Evolutionary conservation across 2,797 vertebrate species (phyloP), one percentile per base, ranked within the genome.

Genomic region (Danio aesculapii): DNA sequence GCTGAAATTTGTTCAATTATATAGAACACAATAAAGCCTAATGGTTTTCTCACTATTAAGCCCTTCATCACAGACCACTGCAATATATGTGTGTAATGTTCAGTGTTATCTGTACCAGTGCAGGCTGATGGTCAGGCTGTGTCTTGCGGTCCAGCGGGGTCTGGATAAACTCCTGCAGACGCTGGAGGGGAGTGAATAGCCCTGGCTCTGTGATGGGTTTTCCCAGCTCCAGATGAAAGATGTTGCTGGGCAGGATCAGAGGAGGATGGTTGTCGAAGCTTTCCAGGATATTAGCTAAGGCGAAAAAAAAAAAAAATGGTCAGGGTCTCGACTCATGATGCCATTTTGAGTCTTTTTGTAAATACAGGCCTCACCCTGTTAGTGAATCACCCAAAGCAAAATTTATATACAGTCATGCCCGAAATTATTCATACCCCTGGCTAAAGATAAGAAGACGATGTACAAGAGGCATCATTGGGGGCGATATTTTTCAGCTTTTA

Each of bases 221-320:
- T 2, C 87, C 90, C 6, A 94, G 90, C 85, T 94, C 94, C 86
- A 95, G 87, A 82, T 94, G 88, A 77, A 95, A 95, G 0, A 78
- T 82, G 83, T 63, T 89, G 88, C 79, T 88, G 63, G 95, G 95
- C 86, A 95, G 91, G 88, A 94, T 92, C 78, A 95, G 92, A 7
- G 95, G 95, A 21, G 95, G 95, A 86, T 95, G 94, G 82, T 86
- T 89, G 86, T 95, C 94, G 10, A 95, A 95, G 82, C 92, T 93
- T 87, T 94, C 92, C 89, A 95, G 88, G 88, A 95, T 93, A 86
- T 94, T 92, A 10, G 87, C 95, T 95, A 85, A 21, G 46, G 75
- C 70, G 75, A 0, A 30, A 30, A 30, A 30, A 3, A 30, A 30
- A 3, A 17, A 66, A 3, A 82, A 8, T 39, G 63, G 73, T 80